Evolutionary conservation across 1,140 invertebrate species (phyloP).

Genomic region (Drosophila elegans): DNA sequence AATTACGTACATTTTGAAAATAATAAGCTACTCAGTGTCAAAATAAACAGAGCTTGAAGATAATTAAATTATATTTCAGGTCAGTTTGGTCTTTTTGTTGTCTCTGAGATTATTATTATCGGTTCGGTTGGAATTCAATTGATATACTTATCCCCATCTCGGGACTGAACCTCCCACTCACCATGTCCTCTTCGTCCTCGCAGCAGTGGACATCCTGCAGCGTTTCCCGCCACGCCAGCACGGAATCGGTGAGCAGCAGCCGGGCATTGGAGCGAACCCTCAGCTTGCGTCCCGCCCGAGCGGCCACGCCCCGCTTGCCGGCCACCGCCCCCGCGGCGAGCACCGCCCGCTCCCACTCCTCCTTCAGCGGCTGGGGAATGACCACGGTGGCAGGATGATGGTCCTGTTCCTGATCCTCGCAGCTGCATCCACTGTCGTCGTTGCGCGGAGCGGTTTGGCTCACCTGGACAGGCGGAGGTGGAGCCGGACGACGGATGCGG

Average conservation of each 20-base stretch:
- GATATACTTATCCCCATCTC: no score
- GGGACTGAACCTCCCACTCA: constrained; percentile 43
- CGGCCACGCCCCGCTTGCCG: constrained; percentile 56
- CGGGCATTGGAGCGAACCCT: constrained; percentile 62
- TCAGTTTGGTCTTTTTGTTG: no score
- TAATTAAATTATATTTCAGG: no score
- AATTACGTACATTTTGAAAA: no score
- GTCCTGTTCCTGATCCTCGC: constrained; percentile 8
- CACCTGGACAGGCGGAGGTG: constrained; percentile 28
- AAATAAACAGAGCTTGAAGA: no score
- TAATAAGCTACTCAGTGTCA: no score
- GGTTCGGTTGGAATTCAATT: no score
- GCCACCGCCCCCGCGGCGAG: constrained; percentile 53
- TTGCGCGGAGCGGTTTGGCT: constrained; percentile 11
- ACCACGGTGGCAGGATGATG: constrained; percentile 2
- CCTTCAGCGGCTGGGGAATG: constrained; percentile 54
- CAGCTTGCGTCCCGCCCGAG: constrained; percentile 51
- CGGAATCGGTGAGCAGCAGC: constrained; percentile 56
- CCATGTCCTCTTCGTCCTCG: constrained; percentile 84
- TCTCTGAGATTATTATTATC: no score
- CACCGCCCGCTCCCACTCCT: constrained; percentile 63
- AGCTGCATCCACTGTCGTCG: constrained; percentile 70
- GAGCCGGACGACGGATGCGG: constrained; percentile 55
- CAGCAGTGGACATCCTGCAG: constrained; percentile 66
- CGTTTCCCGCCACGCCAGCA: constrained; percentile 73